phyloP scores from a whole-genome alignment of 2,888 invertebrate species.

The Syrphus vitripennis region DNA sequence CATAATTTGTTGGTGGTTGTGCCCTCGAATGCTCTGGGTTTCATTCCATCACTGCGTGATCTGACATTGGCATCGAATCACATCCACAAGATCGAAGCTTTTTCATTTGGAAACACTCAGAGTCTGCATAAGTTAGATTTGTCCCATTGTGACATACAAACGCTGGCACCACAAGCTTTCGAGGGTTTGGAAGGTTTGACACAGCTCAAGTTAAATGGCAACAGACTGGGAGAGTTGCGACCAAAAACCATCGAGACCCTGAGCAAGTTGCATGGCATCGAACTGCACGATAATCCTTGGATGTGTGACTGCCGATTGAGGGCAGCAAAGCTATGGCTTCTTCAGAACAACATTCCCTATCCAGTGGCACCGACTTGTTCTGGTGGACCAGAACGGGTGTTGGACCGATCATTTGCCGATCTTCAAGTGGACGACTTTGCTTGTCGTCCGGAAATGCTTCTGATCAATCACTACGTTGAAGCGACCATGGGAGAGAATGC shows the following conservation, averaged over 20 bases:
- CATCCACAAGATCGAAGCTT: conserved; percentile 88
- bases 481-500: conserved; percentile 92
- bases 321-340: conserved; percentile 91
- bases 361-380: conserved; percentile 90
- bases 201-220: conserved; percentile 90
- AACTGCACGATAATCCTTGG: conserved; percentile 94
- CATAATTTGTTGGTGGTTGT: conserved; percentile 91
- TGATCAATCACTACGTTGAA: conserved; percentile 89
- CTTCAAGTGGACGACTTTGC: conserved; percentile 91
- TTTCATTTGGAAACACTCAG: conserved; percentile 88
- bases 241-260: conserved; percentile 88
- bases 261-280: conserved; percentile 89
- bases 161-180: conserved; percentile 89
- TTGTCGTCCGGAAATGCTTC: conserved; percentile 90
- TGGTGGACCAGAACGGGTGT: conserved; percentile 86
- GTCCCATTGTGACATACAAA: conserved; percentile 90
- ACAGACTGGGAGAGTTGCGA: conserved; percentile 88
- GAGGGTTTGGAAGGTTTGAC: conserved; percentile 89
- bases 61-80: conserved; percentile 91
- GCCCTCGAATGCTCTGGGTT: conserved; percentile 90
- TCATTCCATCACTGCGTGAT: conserved; percentile 91
- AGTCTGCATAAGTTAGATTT: conserved; percentile 92
- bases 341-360: conserved; percentile 88
- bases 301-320: conserved; percentile 92
- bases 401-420: conserved; percentile 89